These are phyloP conservation scores for Pachycephus smyrnensis DNA, from an alignment of 2,888 invertebrate species.

Conservation along the genomic window DNA sequence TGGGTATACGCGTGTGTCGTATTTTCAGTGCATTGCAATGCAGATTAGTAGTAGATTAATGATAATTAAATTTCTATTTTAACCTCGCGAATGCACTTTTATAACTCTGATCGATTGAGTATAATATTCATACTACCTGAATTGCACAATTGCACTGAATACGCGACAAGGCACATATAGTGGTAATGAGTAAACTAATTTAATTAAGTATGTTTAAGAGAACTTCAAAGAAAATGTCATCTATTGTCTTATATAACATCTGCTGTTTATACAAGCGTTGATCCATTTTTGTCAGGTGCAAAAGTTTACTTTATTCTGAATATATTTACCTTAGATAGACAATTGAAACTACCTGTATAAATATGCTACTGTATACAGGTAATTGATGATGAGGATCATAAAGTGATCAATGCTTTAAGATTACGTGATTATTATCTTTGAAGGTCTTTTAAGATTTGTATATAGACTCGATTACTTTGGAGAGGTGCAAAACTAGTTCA, in stretches of 20 bases:
- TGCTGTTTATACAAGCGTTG: neutral
- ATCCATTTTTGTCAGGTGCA: neutral
- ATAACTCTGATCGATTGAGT: neutral
- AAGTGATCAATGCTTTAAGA: neutral
- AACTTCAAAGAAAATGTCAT: neutral
- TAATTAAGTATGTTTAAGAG: neutral
- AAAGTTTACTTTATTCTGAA: neutral
- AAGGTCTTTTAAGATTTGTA: conserved; percentile 46
- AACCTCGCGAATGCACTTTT: neutral
- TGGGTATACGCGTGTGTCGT: neutral
- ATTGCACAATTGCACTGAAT: neutral
- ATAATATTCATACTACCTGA: neutral
- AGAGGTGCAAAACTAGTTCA: conserved; percentile 57
- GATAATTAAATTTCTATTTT: neutral
- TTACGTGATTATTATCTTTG: conserved; percentile 27
- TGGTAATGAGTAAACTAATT: neutral
- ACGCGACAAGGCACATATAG: neutral
- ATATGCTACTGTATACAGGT: neutral
- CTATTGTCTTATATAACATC: neutral
- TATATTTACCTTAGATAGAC: neutral
- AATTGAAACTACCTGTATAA: neutral
- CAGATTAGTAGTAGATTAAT: neutral
- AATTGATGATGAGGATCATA: neutral
- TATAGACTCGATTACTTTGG: conserved; percentile 46
- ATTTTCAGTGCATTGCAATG: neutral